Evolutionary conservation across 2,113 vertebrate species (phyloP).

Genomic region (Percina caprodes): DNA sequence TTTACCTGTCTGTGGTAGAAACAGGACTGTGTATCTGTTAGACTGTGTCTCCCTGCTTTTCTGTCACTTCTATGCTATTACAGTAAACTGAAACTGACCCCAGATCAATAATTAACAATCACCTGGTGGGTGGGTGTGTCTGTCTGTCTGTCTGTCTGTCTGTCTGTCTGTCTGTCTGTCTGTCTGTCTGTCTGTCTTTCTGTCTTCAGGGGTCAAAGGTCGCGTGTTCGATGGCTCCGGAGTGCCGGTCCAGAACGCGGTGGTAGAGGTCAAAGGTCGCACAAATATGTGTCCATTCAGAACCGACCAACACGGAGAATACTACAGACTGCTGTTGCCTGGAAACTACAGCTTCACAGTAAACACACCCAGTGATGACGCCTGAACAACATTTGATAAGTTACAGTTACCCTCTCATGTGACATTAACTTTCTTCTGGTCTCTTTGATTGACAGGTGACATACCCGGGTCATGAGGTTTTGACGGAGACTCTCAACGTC

Average conservation of each 20-base stretch:
- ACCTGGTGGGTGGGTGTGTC: background rate
- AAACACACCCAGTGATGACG: constrained; percentile 18
- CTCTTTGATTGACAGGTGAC: constrained; percentile 71
- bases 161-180: too few relatives aligned
- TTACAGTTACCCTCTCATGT: background rate
- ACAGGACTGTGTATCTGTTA: too few relatives aligned
- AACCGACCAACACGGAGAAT: constrained; percentile 90
- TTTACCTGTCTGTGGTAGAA: too few relatives aligned
- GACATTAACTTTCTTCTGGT: background rate
- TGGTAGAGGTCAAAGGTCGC: constrained; percentile 89
- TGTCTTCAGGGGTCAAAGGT: constrained; percentile 94
- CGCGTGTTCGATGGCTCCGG: constrained; percentile 86
- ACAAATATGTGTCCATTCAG: constrained; percentile 89
- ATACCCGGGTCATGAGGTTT: constrained; percentile 66
- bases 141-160: too few relatives aligned
- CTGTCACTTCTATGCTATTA: background rate
- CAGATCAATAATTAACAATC: background rate
- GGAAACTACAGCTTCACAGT: constrained; percentile 92
- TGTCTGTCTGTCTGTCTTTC: too few relatives aligned
- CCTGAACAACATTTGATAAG: too few relatives aligned
- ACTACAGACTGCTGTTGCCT: constrained; percentile 92
- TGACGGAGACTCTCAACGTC: constrained; percentile 67
- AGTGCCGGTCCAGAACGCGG: constrained; percentile 84
- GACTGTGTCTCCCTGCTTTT: too few relatives aligned
- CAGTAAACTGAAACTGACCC: background rate